Conservation (phyloP, 2,888 invertebrate genomes). For the Latrodectus elegans region DNA sequence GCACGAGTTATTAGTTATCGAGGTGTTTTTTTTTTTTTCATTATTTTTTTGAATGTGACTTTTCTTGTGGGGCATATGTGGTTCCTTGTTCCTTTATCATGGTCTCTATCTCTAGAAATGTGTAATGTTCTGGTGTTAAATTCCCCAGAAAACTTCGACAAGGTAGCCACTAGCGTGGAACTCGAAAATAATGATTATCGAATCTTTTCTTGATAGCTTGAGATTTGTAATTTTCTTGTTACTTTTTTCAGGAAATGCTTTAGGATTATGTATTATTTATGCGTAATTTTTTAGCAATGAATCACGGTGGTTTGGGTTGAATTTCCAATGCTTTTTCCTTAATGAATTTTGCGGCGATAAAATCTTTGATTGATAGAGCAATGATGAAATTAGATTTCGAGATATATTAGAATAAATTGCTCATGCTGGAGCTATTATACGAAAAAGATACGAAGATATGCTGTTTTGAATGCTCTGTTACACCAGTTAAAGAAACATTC, state of each 20-base stretch:
- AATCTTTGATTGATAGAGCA: neutral
- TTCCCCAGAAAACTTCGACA: constrained; percentile 35
- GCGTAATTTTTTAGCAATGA: neutral
- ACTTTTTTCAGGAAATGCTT: neutral
- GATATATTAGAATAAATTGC: too few species aligned
- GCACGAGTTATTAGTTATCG: constrained; percentile 60
- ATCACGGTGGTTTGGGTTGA: neutral
- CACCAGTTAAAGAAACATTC: too few species aligned
- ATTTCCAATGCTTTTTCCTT: neutral
- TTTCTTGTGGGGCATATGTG: constrained; percentile 50
- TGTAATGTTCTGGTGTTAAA: constrained; percentile 43
- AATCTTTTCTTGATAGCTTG: constrained; percentile 34
- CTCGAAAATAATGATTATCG: constrained; percentile 58
- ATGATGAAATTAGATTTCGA: neutral
- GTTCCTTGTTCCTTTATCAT: constrained; percentile 48
- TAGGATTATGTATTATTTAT: neutral
- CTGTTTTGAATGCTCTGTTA: too few species aligned
- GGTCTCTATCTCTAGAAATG: constrained; percentile 10
- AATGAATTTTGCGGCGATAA: neutral
- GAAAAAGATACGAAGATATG: too few species aligned
- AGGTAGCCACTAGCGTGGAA: constrained; percentile 19
- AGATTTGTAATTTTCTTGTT: neutral
- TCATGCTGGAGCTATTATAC: too few species aligned
- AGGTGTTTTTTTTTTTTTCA: constrained; percentile 51
- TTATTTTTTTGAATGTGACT: constrained; percentile 31